Conservation (phyloP, 2,888 invertebrate genomes). For the Brassicogethes aeneus region DNA sequence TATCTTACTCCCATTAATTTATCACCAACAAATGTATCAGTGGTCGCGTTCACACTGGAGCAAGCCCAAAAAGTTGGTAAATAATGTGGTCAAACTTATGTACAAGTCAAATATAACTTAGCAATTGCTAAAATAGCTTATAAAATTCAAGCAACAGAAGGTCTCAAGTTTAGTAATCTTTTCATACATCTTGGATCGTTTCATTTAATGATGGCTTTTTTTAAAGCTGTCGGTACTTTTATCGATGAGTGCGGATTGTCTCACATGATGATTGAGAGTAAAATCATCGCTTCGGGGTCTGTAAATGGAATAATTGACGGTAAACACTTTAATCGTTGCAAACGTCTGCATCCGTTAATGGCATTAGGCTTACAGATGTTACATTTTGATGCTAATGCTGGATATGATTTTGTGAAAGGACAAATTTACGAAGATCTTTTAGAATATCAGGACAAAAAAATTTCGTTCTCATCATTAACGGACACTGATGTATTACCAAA, state of each 20-base stretch:
- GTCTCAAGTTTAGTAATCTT: slow-evolving; percentile 22
- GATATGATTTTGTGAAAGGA: slow-evolving; percentile 12
- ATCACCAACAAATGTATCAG: slow-evolving; percentile 23
- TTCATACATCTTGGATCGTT: slow-evolving; percentile 34
- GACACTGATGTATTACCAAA: slow-evolving; percentile 12
- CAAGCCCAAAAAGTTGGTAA: slow-evolving; percentile 16
- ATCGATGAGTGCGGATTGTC: slow-evolving; percentile 22
- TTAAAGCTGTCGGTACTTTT: slow-evolving; percentile 27
- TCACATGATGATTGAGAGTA: slow-evolving; percentile 19
- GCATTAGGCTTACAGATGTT: slow-evolving; percentile 16
- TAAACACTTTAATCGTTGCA: slow-evolving; percentile 28
- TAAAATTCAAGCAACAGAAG: slow-evolving; percentile 19
- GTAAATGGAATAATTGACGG: slow-evolving; percentile 20
- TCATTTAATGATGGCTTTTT: slow-evolving; percentile 28
- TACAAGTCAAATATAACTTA: slow-evolving; percentile 23
- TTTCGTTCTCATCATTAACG: slow-evolving; percentile 10
- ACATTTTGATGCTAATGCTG: slow-evolving; percentile 12
- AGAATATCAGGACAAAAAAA: slow-evolving; percentile 9
- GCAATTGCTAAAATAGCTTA: slow-evolving; percentile 24
- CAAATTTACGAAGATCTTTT: slow-evolving; percentile 12
- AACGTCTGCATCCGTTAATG: slow-evolving; percentile 20
- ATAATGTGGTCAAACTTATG: slow-evolving; percentile 17
- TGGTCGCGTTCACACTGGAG: slow-evolving; percentile 22
- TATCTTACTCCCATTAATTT: slow-evolving; percentile 25
- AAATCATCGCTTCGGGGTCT: slow-evolving; percentile 23